A percentile compares a stretch with the other conserved stretches of the same genome.
phyloP scores from a whole-genome alignment of 2,113 vertebrate genomes.

The Ornithorhynchus anatinus region DNA sequence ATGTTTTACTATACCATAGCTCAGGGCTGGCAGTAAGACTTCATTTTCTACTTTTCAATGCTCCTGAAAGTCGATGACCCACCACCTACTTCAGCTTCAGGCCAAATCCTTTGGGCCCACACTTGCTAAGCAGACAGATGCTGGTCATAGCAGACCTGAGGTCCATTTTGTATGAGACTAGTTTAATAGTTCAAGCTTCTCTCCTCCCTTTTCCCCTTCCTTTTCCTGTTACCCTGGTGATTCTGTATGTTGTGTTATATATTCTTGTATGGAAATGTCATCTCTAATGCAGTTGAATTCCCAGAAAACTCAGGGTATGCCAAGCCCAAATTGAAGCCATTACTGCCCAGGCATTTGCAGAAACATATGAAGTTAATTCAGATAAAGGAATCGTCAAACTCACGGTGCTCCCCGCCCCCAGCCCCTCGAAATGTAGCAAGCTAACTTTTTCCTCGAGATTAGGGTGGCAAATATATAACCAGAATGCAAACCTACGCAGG shows the following conservation, averaged over 20 bases:
- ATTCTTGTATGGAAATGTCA: conserved; percentile 25
- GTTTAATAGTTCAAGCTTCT: neutral
- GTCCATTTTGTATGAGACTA: neutral
- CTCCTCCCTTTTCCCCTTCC: too few relatives aligned
- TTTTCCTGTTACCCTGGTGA: neutral
- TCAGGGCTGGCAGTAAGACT: too few relatives aligned
- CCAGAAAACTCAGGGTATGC: neutral
- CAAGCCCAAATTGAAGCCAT: neutral
- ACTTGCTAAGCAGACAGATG: neutral
- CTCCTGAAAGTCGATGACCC: neutral
- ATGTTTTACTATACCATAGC: too few relatives aligned
- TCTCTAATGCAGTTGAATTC: conserved; percentile 3
- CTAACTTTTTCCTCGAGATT: neutral
- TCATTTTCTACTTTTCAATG: neutral
- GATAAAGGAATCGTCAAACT: neutral
- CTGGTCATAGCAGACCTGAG: neutral
- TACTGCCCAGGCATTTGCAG: conserved; percentile 11
- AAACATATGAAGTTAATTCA: conserved; percentile 10
- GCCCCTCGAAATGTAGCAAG: neutral
- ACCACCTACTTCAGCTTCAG: neutral
- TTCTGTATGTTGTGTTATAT: neutral
- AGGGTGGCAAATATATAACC: neutral
- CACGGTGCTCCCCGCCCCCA: neutral
- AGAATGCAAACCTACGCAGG: neutral
- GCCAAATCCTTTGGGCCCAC: fast-evolving